Conservation (phyloP, 2,888 invertebrate species). For the Amaurobius ferox region DNA sequence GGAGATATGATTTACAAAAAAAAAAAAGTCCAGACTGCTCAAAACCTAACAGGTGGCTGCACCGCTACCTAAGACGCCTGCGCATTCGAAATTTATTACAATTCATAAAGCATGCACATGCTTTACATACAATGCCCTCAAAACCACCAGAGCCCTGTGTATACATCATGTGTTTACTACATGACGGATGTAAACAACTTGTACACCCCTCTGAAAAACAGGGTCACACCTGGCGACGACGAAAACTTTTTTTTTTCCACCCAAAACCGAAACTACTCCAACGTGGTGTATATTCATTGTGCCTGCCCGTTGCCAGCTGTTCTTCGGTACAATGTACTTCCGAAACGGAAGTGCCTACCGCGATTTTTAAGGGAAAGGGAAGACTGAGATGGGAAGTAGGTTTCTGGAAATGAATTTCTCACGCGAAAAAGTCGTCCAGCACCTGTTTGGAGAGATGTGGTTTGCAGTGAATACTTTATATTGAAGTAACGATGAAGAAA, state of each 20-base stretch:
- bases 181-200: constrained; percentile 64
- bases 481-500: too few relatives aligned
- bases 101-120: too few relatives aligned
- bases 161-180: too few relatives aligned
- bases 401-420: constrained; percentile 32
- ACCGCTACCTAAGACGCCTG: too few relatives aligned
- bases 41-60: too few relatives aligned
- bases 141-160: too few relatives aligned
- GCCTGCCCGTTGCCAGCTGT: constrained; percentile 38
- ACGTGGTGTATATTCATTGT: background rate
- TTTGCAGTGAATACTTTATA: background rate
- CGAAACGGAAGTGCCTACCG: background rate
- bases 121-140: too few relatives aligned
- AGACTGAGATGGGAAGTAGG: background rate
- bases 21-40: too few relatives aligned
- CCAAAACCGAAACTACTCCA: background rate
- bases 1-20: too few relatives aligned
- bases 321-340: constrained; percentile 40
- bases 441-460: constrained; percentile 15
- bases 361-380: background rate
- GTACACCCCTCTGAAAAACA: background rate
- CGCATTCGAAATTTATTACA: too few relatives aligned
- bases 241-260: background rate
- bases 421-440: constrained; percentile 27
- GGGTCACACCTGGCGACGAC: constrained; percentile 51